Conservation (phyloP, 2,113 vertebrate genomes). For the Stegostoma tigrinum region DNA sequence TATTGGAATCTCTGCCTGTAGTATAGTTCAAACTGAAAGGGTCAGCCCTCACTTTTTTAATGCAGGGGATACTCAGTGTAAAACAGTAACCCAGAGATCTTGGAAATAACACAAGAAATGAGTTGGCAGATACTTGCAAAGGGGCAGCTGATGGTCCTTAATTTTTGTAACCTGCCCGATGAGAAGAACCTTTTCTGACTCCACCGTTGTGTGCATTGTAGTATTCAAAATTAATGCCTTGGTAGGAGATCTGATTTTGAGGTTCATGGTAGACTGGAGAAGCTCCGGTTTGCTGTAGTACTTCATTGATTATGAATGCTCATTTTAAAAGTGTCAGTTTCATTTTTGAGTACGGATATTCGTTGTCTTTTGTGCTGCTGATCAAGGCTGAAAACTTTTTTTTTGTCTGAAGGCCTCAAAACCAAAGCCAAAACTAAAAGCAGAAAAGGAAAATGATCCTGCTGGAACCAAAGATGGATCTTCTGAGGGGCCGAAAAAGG, state of each 20-base stretch:
- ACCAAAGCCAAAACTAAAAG: constrained; percentile 70
- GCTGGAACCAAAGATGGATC: constrained; percentile 73
- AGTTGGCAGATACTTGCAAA: not conserved
- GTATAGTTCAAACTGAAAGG: not conserved
- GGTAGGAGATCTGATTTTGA: not conserved
- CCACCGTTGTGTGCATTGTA: not conserved
- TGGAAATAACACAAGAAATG: not conserved
- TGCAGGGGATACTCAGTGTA: not conserved
- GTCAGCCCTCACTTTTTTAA: not conserved
- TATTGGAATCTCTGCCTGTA: not conserved
- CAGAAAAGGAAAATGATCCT: constrained; percentile 93
- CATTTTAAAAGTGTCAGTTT: not conserved
- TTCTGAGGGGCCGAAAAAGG: constrained; percentile 74
- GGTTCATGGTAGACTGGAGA: not conserved
- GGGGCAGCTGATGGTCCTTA: not conserved
- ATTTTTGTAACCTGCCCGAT: not conserved
- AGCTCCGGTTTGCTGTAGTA: not conserved
- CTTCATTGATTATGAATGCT: not conserved
- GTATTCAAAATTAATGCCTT: not conserved
- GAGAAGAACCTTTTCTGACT: not conserved
- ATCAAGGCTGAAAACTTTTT: not conserved
- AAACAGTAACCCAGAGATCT: not conserved
- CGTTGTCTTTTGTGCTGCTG: not conserved
- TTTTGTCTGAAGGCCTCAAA: constrained; percentile 72
- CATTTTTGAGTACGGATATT: not conserved